Base-by-base conservation (phyloP, 2,797 vertebrate genomes). In the Paguma larvata region DNA sequence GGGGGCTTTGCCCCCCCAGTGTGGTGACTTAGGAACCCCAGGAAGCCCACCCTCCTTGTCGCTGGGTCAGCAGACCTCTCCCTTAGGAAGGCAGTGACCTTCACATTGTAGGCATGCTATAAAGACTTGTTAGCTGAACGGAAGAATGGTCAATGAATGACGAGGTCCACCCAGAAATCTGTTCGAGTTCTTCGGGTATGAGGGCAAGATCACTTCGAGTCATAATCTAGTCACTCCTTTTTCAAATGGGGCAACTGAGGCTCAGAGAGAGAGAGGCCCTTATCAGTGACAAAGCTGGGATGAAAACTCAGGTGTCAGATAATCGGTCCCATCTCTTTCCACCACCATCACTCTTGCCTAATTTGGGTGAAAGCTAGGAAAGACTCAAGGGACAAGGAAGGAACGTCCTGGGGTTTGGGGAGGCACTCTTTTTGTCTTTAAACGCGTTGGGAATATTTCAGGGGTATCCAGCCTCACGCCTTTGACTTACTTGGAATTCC, bases 401-500 rank as follows among this genome's bases (percentile, higher is more conserved):
- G 68, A 84, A 46, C 19, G 12, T 21, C 23, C 72, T 63, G 23
- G 38, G 11, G 21, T 32, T 44, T 18, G 19, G 62, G 48, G 77
- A 78, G 80, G 30, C 16, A 32, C 16, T 14, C 18, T 68, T 85
- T 44, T 30, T 77, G 88, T 12, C 67, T 88, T 53, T 13, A 48
- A 53, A 84, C n/a, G 21, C 23, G 30, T 2, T 56, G 82, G 85
- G 86, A 87, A 67, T 87, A 67, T 65, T 62, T 94, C n/a, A 70
- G 68, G 12, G 59, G 19, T 34, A 63, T 34, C n/a, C 70, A 16
- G n/a, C 10, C 70, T 91, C 48, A 25, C 30, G 32, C 4, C 27
- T 59, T 11, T 87, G 94, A 92, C 79, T 80, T 89, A 87, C 92
- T 68, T 56, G 82, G 77, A 97, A 68, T 65, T 89, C 95, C 83